These are phyloP conservation scores for Malurus alboscapulatus DNA, from an alignment of 2,113 vertebrate genomes.

Conservation along the genomic window DNA sequence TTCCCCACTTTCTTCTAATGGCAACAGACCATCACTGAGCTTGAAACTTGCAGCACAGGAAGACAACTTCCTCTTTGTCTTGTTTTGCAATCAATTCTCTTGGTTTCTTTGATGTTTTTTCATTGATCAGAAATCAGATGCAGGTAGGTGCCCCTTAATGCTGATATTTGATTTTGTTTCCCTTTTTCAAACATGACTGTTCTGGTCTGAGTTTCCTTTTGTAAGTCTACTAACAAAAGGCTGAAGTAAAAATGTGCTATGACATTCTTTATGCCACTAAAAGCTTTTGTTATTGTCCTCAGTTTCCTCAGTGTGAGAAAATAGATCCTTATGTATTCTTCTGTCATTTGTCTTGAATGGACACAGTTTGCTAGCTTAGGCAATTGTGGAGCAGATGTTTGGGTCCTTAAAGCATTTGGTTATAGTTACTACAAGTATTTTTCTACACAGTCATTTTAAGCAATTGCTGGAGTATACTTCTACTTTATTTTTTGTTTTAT, in stretches of 20 bases:
- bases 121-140: neutral
- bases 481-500: neutral
- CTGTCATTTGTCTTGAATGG: neutral
- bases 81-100: neutral
- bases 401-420: neutral
- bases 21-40: neutral
- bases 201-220: neutral
- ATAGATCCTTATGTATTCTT: neutral
- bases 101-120: neutral
- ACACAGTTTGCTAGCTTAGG: neutral
- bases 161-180: neutral
- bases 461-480: neutral
- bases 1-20: neutral
- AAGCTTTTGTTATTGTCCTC: neutral
- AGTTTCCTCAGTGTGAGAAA: neutral
- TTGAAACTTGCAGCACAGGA: neutral
- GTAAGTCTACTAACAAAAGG: neutral
- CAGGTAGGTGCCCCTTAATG: neutral
- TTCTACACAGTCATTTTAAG: neutral
- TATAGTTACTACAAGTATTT: neutral
- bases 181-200: neutral
- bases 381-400: fast-evolving
- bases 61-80: neutral
- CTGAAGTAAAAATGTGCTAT: neutral
- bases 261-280: neutral